Evolutionary conservation across 2,113 vertebrate genomes (phyloP), one percentile per base, ranked within the genome.

Genomic region (Plecturocebus donacophilus): DNA sequence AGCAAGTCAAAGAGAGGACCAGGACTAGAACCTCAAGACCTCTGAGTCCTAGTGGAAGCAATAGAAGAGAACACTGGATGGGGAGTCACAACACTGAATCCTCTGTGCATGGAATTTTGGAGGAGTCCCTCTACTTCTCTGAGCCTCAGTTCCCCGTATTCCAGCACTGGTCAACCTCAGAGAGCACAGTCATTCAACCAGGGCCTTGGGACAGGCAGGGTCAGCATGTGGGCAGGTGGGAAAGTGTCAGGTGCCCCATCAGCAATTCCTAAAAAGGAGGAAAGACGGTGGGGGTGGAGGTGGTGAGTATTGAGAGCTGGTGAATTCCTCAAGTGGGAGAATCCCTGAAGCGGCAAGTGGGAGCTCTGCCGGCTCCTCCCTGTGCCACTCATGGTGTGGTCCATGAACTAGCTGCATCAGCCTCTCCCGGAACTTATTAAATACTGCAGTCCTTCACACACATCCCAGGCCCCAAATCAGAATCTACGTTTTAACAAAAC

Each of bases 1-100:
- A 61, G 87, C 66, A 85, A 96, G n/a, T 90, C 68, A 54, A 70
- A 80, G n/a, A 84, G 52, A 90, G 23, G 52, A 47, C 38, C 54
- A 64, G 47, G 45, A 42, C 30, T 27, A 71, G 23, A 79, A 49
- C 27, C 16, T 47, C 8, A 10, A 40, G 47, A 71, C 49, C 4
- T n/a, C 54, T 38, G 49, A 61, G 61, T 87, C 49, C 52, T 32
- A 8, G 12, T 5, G 30, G 45, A 84, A 86, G 30, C 56, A 35
- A 45, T 30, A 75, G 32, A 12, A 66, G 30, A 93, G 35, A 86
- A 35, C 8, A 11, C 76, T 38, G 85, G 30, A 64, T 4, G 2
- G 21, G 80, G 3, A 64, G 32, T 40, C 13, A 20, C 16, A 70
- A 2, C 40, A 8, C 27, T 40, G n/a, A 75, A 71, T 58, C 84